phyloP scores from a whole-genome alignment of 2,113 vertebrate genomes.

The Peromyscus californicus region DNA sequence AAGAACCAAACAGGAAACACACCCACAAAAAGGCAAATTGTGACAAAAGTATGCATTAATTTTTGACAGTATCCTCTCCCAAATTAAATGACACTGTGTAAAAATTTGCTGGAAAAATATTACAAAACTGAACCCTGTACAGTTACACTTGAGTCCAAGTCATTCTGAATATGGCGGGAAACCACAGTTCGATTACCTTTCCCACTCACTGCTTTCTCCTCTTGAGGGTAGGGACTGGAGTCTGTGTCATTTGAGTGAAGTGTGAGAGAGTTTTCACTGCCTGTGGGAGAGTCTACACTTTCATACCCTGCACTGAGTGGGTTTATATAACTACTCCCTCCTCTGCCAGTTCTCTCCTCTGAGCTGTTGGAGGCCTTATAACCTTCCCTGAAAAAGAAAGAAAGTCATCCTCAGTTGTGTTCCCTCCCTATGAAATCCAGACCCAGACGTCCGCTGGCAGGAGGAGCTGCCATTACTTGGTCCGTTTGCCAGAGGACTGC shows the following conservation, averaged over 20 bases:
- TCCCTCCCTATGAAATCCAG: constrained; percentile 96
- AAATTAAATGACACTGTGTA: constrained; percentile 92
- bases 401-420: constrained; percentile 95
- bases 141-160: constrained; percentile 95
- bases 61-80: constrained; percentile 91
- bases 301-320: constrained; percentile 98
- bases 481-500: constrained; percentile 96
- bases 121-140: constrained; percentile 93
- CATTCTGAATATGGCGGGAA: constrained; percentile 97
- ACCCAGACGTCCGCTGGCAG: constrained; percentile 93
- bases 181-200: constrained; percentile 98
- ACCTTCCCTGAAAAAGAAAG: constrained; percentile 94
- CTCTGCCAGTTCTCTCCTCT: constrained; percentile 94
- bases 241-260: constrained; percentile 99
- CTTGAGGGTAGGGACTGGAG: constrained; percentile 97
- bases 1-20: constrained; percentile 58
- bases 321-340: constrained; percentile 92
- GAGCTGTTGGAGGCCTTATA: constrained; percentile 98
- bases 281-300: constrained; percentile 99
- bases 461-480: constrained; percentile 96
- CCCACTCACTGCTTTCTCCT: constrained; percentile 95
- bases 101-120: constrained; percentile 90
- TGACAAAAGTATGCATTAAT: constrained; percentile 91
- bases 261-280: constrained; percentile 99
- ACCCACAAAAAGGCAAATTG: constrained; percentile 89